Evolutionary conservation across 2,113 vertebrate genomes (phyloP), one percentile per base, ranked within the genome.

Genomic region (Bubo scandiacus): DNA sequence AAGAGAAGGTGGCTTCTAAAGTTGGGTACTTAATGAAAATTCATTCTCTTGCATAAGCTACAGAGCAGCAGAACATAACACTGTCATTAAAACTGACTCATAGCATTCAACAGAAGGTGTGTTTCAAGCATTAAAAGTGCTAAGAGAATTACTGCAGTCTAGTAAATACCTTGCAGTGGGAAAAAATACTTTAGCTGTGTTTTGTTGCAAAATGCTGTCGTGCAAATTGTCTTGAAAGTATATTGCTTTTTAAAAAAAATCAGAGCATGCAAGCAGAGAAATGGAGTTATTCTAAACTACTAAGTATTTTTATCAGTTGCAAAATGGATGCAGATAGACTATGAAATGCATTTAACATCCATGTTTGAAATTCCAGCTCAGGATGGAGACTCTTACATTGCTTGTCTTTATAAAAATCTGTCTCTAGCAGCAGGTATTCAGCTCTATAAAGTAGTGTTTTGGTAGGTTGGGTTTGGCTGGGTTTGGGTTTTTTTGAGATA

Each of bases 11-110:
- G 93, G 96, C 68, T 97, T 94, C 95, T 96, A 96, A 96, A 97
- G 92, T 94, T 96, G 96, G 93, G 22, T 94, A 78, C 92, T 96
- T 93, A 93, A 97, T 97, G 96, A 95, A 97, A 96, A 97, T 97
- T 89, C 77, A 84, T 97, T 92, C 91, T 90, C 94, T 97, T 97
- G 95, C 97, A 97, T 97, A 97, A 97, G 91, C 95, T 94, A 18
- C 58, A 93, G 63, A 95, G 95, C 88, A 95, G 26, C 85, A 81
- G 96, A 96, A 97, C 91, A 93, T 96, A 96, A 94, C 90, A 90
- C 93, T 96, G 90, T 97, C 96, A 97, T 97, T 97, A 97, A 97
- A 97, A 95, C 95, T 97, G 97, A 97, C 90, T 97, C 97, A 97
- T 67, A 95, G 94, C 85, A 83, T 97, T 97, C 96, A 95, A 88